Evolutionary conservation across 2,888 invertebrate genomes (phyloP).

Genomic region (Drosophila rellima): DNA sequence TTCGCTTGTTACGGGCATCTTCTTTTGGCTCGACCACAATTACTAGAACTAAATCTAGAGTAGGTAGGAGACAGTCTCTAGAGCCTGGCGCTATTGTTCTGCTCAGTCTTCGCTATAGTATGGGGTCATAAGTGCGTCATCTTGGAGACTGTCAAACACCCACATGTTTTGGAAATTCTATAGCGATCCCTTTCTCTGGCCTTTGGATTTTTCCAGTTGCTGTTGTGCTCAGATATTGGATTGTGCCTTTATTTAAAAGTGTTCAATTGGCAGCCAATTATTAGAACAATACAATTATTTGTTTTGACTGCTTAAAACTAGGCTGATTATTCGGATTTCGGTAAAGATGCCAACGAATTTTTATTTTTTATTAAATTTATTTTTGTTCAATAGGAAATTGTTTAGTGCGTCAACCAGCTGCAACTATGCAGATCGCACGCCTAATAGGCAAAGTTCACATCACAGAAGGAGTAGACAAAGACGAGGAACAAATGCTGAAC

Average conservation of each 20-base stretch:
- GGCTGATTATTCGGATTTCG: background rate
- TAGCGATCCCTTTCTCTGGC: background rate
- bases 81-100: conserved; percentile 73
- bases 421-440: conserved; percentile 43
- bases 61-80: conserved; percentile 22
- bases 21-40: conserved; percentile 60
- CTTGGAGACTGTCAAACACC: conserved; percentile 15
- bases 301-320: conserved; percentile 20
- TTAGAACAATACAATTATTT: conserved; percentile 25
- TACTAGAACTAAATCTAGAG: conserved; percentile 43
- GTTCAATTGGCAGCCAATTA: conserved; percentile 51
- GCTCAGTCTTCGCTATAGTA: conserved; percentile 20
- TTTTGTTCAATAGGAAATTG: background rate
- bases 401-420: background rate
- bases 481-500: conserved; percentile 18
- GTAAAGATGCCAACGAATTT: background rate
- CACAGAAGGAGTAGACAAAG: conserved; percentile 21
- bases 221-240: conserved; percentile 8
- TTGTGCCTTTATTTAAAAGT: conserved; percentile 19
- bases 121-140: conserved; percentile 53
- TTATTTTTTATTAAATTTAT: background rate
- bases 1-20: conserved; percentile 52
- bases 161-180: conserved; percentile 37
- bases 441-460: conserved; percentile 78
- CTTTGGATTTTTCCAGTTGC: conserved; percentile 31